These are phyloP conservation scores for Pseudorasbora parva DNA, from an alignment of 2,113 vertebrate species.

Conservation along the genomic window DNA sequence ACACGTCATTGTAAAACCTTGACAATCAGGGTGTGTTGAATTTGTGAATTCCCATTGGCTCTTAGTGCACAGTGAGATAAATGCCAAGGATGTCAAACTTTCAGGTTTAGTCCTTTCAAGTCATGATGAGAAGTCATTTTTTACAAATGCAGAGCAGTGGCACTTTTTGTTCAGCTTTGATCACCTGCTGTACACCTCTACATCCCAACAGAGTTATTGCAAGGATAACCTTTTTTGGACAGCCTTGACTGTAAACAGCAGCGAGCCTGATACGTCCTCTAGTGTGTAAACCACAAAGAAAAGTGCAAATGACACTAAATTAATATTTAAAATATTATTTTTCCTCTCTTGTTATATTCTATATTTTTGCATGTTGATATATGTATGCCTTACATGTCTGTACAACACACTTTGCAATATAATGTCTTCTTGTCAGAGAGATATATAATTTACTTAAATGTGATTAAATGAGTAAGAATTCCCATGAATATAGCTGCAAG, in stretches of 20 bases:
- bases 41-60: slow-evolving; percentile 11
- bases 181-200: neutral
- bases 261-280: neutral
- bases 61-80: neutral
- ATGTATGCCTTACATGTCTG: no score
- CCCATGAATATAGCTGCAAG: neutral
- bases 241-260: neutral
- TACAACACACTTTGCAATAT: neutral
- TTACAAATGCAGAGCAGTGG: neutral
- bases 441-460: neutral
- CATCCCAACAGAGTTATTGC: neutral
- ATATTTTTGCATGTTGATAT: neutral
- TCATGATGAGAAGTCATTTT: neutral
- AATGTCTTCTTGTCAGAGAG: neutral
- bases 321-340: neutral
- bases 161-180: neutral
- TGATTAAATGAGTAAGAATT: neutral
- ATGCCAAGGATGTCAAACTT: neutral
- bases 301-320: neutral
- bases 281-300: neutral
- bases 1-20: neutral
- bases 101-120: neutral
- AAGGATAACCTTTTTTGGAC: neutral
- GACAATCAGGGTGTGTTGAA: neutral
- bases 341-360: neutral